Percentiles rank a stretch among this genome's conserved stretches.
Conservation (phyloP, 2,888 invertebrate species). For the Temnothorax ravouxi region DNA sequence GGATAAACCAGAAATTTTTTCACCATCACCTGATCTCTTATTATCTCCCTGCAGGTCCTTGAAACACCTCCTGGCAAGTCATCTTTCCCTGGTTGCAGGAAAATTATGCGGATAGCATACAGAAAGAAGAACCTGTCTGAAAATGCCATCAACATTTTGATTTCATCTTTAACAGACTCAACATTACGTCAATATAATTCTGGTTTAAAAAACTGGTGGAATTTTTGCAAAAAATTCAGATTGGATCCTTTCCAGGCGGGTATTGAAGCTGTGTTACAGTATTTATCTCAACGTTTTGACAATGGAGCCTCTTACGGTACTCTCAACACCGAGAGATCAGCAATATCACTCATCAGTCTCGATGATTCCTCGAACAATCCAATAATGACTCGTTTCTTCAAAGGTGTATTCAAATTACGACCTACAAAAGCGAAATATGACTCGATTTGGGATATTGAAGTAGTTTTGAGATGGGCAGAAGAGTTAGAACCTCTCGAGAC, state of each 20-base stretch:
- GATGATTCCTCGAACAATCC: constrained; percentile 54
- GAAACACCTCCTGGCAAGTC: not conserved
- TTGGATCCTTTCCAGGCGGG: constrained; percentile 13
- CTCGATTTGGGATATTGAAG: constrained; percentile 61
- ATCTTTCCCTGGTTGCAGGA: constrained; percentile 24
- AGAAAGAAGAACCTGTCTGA: not conserved
- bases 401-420: constrained; percentile 56
- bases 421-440: constrained; percentile 64
- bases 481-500: constrained; percentile 48
- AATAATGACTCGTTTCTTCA: constrained; percentile 59
- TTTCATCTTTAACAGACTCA: not conserved
- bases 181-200: not conserved
- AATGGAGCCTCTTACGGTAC: constrained; percentile 6
- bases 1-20: not conserved
- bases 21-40: not conserved
- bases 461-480: constrained; percentile 59
- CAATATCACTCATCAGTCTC: constrained; percentile 59
- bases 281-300: constrained; percentile 1
- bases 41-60: not conserved
- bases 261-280: constrained; percentile 16
- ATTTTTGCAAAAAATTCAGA: not conserved
- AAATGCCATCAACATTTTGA: constrained; percentile 48
- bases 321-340: constrained; percentile 54
- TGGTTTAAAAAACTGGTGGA: not conserved
- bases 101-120: not conserved